Conservation (phyloP, 2,797 vertebrate species). For the Cuculus canorus region DNA sequence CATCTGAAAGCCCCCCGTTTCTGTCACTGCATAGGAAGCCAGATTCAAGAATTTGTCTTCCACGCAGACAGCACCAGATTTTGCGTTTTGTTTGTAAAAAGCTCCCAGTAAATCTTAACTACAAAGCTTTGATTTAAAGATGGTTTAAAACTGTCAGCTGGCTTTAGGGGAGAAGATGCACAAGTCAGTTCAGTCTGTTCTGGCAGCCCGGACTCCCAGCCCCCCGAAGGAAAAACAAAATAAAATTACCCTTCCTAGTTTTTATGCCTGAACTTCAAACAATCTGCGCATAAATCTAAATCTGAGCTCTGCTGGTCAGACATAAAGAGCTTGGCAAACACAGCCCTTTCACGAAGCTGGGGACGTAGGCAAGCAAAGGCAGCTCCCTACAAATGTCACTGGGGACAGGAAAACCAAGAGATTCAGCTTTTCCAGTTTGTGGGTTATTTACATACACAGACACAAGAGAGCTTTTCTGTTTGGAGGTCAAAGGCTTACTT, state of each 20-base stretch:
- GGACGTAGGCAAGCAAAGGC: not conserved
- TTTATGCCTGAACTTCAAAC: not conserved
- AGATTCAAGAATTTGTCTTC: not conserved
- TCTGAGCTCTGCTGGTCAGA: not conserved
- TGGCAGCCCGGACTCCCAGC: not conserved
- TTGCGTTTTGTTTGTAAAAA: conserved; percentile 33
- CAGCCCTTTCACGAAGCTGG: not conserved
- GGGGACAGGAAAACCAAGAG: not conserved
- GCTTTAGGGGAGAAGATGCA: conserved; percentile 11
- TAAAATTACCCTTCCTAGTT: not conserved
- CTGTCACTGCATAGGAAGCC: not conserved
- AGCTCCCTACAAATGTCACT: not conserved
- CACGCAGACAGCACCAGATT: not conserved
- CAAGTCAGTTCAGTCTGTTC: not conserved
- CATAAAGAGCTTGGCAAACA: not conserved
- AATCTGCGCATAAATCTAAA: not conserved
- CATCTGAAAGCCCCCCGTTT: not conserved
- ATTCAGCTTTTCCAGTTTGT: not conserved
- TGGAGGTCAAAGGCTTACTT: not conserved
- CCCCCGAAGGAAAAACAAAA: not conserved
- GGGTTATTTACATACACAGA: not conserved
- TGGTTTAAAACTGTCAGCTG: conserved; percentile 31
- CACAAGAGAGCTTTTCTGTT: not conserved
- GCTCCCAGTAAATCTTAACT: not conserved
- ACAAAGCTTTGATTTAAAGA: conserved; percentile 26